Evolutionary conservation across 2,888 invertebrate genomes (phyloP).

Genomic region (Eupeodes latifasciatus): DNA sequence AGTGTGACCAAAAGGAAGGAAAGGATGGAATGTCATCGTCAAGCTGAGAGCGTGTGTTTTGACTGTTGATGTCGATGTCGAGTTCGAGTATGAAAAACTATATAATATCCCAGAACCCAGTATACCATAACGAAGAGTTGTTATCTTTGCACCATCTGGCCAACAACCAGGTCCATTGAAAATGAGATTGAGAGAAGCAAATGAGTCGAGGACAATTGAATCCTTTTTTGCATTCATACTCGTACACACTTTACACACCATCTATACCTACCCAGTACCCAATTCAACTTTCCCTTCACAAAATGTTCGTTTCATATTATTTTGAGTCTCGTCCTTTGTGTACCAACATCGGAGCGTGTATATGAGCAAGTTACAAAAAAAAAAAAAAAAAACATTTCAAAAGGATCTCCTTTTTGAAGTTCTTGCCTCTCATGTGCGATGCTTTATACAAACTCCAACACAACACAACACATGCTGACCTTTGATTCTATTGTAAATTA

Average conservation of each 20-base stretch:
- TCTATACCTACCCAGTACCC: too few species aligned
- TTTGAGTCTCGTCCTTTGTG: slow-evolving; percentile 23
- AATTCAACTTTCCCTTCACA: slow-evolving; percentile 28
- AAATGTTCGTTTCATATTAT: neutral
- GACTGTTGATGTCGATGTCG: neutral
- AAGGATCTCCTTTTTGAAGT: slow-evolving; percentile 42
- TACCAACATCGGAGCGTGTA: neutral
- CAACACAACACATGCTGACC: slow-evolving; percentile 58
- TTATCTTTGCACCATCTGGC: slow-evolving; percentile 77
- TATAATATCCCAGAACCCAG: neutral
- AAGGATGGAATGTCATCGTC: neutral
- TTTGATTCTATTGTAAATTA: slow-evolving; percentile 68
- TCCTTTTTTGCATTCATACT: slow-evolving; percentile 55
- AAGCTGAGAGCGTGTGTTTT: neutral
- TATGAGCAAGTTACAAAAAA: slow-evolving; percentile 1
- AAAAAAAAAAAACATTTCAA: slow-evolving; percentile 40
- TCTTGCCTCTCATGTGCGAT: neutral
- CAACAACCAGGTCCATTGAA: slow-evolving; percentile 74
- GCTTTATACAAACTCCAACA: neutral
- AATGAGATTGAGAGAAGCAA: slow-evolving; percentile 77
- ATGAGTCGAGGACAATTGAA: slow-evolving; percentile 77
- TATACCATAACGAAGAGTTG: slow-evolving; percentile 33
- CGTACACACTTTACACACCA: neutral
- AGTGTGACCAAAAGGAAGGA: slow-evolving; percentile 27
- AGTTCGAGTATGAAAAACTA: slow-evolving; percentile 30